Evolutionary conservation across 1,140 invertebrate genomes (phyloP).

Genomic region (Aphaenogaster rudis): DNA sequence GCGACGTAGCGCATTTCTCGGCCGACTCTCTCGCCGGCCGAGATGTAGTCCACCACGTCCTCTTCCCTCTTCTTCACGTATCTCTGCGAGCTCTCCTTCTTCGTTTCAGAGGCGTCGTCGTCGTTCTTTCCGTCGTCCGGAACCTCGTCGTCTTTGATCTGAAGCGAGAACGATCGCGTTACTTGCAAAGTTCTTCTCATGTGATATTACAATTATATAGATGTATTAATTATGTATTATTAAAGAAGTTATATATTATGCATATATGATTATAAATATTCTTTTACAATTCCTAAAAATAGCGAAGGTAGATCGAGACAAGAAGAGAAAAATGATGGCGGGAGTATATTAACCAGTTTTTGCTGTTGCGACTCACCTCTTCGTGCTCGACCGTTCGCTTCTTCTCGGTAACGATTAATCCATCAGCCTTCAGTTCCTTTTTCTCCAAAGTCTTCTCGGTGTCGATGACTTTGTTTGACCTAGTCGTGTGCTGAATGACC

Average conservation of each 20-base stretch:
- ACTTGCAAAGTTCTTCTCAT: neutral
- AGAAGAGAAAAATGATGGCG: neutral
- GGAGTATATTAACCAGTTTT: slow-evolving; percentile 17
- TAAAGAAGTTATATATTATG: neutral
- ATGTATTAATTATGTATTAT: neutral
- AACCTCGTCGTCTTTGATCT: slow-evolving; percentile 92
- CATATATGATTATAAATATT: neutral
- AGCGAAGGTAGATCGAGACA: neutral
- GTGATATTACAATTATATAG: neutral
- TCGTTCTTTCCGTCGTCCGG: slow-evolving; percentile 87
- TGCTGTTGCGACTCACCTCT: slow-evolving; percentile 84
- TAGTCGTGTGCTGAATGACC: slow-evolving; percentile 92
- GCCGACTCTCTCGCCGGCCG: slow-evolving; percentile 91
- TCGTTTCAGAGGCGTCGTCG: slow-evolving; percentile 85
- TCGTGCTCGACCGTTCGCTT: slow-evolving; percentile 94
- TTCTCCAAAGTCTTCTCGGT: slow-evolving; percentile 92
- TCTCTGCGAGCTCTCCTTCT: slow-evolving; percentile 88
- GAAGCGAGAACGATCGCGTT: slow-evolving; percentile 11
- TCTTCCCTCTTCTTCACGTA: slow-evolving; percentile 88
- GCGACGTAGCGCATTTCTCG: slow-evolving; percentile 93
- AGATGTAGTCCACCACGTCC: slow-evolving; percentile 92
- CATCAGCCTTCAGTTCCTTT: slow-evolving; percentile 91
- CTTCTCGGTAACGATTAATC: slow-evolving; percentile 94
- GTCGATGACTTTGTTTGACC: slow-evolving; percentile 93
- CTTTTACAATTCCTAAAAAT: neutral